A percentile compares a stretch with the other conserved stretches of the same genome.
Evolutionary conservation across 2,888 invertebrate genomes (phyloP).

Genomic region (Callyntrura guangdongensis): DNA sequence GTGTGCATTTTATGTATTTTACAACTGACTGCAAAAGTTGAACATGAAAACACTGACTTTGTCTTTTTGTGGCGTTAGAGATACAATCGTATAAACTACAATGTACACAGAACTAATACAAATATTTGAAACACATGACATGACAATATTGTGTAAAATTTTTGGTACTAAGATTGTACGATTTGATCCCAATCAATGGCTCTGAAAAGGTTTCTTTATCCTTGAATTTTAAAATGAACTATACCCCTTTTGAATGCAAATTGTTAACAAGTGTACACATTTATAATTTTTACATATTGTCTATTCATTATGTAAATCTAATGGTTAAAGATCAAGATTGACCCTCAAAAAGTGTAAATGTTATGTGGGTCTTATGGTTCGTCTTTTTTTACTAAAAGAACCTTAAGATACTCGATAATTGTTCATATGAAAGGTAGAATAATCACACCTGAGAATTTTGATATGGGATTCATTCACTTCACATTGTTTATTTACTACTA

Average conservation of each 20-base stretch:
- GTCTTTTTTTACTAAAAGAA: not conserved
- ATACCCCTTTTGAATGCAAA: not conserved
- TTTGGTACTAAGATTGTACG: not conserved
- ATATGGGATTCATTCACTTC: conserved; percentile 66
- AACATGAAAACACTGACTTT: too few relatives aligned
- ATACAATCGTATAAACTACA: too few relatives aligned
- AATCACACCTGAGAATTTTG: conserved; percentile 66
- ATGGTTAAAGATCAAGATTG: not conserved
- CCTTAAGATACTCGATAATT: not conserved
- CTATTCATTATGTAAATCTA: too few relatives aligned
- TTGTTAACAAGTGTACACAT: not conserved
- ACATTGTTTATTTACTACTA: conserved; percentile 22
- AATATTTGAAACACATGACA: not conserved
- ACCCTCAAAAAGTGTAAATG: not conserved
- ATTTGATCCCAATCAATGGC: not conserved
- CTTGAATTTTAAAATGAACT: not conserved
- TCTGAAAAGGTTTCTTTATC: not conserved
- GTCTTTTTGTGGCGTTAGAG: too few relatives aligned
- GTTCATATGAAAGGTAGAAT: not conserved
- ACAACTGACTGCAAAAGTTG: too few relatives aligned
- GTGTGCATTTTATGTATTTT: too few relatives aligned
- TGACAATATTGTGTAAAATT: not conserved
- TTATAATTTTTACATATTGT: not conserved
- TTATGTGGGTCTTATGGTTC: not conserved
- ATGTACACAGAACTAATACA: too few relatives aligned